Evolutionary conservation across 2,888 invertebrate species (phyloP).

Genomic region (Altica lythri): DNA sequence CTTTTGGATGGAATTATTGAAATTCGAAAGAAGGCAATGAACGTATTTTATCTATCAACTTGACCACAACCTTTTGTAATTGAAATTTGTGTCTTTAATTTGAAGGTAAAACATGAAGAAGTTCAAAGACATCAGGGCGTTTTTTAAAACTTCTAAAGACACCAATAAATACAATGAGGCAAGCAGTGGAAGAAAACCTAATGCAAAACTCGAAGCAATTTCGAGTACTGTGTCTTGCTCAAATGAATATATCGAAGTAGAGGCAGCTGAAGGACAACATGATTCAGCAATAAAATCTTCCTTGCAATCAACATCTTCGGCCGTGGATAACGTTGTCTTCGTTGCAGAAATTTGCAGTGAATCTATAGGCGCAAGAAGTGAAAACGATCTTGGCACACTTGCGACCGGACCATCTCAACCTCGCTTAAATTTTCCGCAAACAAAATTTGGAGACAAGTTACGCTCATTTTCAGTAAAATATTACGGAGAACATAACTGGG

Average conservation of each 20-base stretch:
- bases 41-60: neutral
- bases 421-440: neutral
- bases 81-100: neutral
- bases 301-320: neutral
- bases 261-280: too few species aligned
- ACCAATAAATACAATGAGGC: neutral
- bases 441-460: neutral
- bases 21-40: neutral
- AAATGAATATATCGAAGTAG: too few species aligned
- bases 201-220: neutral
- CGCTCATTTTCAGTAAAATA: neutral
- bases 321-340: neutral
- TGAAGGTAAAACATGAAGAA: neutral
- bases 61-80: neutral
- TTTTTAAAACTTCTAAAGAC: neutral
- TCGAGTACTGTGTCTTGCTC: neutral
- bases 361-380: neutral
- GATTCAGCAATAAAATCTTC: neutral
- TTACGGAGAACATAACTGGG: conserved; percentile 16
- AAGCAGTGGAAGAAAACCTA: too few species aligned
- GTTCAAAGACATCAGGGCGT: neutral
- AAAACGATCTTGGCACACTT: neutral
- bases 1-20: neutral
- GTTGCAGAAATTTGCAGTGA: neutral
- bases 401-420: neutral